Base-by-base conservation (phyloP, 1,140 invertebrate species). In the Drosophila saltans region DNA sequence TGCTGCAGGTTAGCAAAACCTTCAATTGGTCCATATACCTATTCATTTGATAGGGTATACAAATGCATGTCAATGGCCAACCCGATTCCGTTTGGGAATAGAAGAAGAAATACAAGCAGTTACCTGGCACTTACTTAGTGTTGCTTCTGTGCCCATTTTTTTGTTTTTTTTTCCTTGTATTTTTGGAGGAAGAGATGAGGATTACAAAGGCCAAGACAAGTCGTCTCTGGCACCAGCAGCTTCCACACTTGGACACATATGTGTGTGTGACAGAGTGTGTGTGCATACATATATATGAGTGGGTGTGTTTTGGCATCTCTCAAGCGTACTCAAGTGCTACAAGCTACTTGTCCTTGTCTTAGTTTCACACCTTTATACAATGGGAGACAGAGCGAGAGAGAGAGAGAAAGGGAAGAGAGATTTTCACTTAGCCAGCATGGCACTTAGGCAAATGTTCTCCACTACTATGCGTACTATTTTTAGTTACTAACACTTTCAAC, bases 321-420 rank as follows among this genome's bases (percentile, higher is more conserved):
- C 73, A 61, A 70, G 74, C 66, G 64, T 61, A 36, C 74, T 69
- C 59, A 76, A 77, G 74, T 70, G 73, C 45, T 77, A 64, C 66
- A 60, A 61, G 74, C 74, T 74, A 77, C 74, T 77, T 77, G 73
- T 40, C 74, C 74, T 77, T 76, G 74, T 60, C 74, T 76, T 65
- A 30, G 57, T 60, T 33, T 30, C 16, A 59, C 57, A 33, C 30
- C 57, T 21, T 21, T 39, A 39, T 2, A 39, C 16, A 48, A 21
- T n/a, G 45, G 24, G 6, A 48, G 43, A 21, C 6, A 45, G 16
- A 21, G 43, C 6, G 21, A 48, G 10, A 52, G 45, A 10, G 21
- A 24, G 21, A 24, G 21, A 48, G n/a, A 8, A 8, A 26, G 45
- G 10, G 45, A 2, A 45, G 16, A 45, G 16, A 21, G 16, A 52